Conservation (phyloP, 2,113 vertebrate species). For the Drymodes brunneopygia region DNA sequence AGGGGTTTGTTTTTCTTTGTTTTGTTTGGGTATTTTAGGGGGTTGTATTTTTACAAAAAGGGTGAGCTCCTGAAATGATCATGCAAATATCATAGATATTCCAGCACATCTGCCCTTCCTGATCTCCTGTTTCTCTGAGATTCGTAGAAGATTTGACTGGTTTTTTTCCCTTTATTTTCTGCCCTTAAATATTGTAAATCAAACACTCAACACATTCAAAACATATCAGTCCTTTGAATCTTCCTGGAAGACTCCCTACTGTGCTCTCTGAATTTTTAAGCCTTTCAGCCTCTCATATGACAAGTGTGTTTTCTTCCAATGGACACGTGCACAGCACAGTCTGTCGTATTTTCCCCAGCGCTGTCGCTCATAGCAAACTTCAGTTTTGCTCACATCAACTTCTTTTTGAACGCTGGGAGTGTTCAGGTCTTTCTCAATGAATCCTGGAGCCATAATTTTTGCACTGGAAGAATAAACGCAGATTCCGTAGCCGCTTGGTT, state of each 20-base stretch:
- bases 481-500: not conserved
- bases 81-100: not conserved
- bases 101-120: not conserved
- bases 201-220: slow-evolving; percentile 25
- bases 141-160: not conserved
- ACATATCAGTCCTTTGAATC: slow-evolving; percentile 28
- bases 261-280: slow-evolving; percentile 37
- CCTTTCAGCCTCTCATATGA: not conserved
- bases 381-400: not conserved
- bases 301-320: slow-evolving; percentile 20
- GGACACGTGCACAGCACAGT: not conserved
- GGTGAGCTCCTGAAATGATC: not conserved
- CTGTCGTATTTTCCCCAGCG: not conserved
- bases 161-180: not conserved
- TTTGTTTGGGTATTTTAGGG: not conserved
- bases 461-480: not conserved
- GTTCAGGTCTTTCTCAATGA: not conserved
- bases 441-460: not conserved
- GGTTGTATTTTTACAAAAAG: not conserved
- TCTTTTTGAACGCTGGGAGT: not conserved
- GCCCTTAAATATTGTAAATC: slow-evolving; percentile 45
- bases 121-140: not conserved
- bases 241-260: slow-evolving; percentile 31
- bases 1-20: not conserved
- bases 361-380: not conserved